Evolutionary conservation across 2,888 invertebrate species (phyloP).

Genomic region (Diabrotica balteata): DNA sequence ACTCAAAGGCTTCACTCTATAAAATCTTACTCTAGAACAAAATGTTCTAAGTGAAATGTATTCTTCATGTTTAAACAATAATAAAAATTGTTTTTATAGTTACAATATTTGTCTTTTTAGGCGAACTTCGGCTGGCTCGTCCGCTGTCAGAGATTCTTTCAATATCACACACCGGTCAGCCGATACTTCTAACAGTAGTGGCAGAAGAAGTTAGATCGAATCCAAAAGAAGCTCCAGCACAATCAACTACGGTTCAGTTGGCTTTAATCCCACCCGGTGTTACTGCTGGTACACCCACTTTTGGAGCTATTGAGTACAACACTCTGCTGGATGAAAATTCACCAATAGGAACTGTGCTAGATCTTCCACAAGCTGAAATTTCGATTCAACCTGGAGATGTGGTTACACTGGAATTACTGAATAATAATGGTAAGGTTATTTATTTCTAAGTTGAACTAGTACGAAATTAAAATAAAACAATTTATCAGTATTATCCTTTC

Average conservation of each 20-base stretch:
- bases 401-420: constrained; percentile 77
- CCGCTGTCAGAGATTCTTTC: constrained; percentile 81
- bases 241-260: constrained; percentile 80
- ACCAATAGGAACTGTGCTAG: constrained; percentile 78
- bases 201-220: constrained; percentile 84
- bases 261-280: constrained; percentile 71
- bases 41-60: too few species aligned
- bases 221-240: constrained; percentile 68
- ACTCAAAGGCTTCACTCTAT: too few species aligned
- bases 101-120: constrained; percentile 46
- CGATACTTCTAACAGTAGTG: constrained; percentile 82
- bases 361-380: constrained; percentile 52
- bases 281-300: constrained; percentile 51
- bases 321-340: constrained; percentile 82
- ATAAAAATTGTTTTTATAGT: too few species aligned
- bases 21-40: too few species aligned
- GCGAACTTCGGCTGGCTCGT: constrained; percentile 73
- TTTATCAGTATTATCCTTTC: too few species aligned
- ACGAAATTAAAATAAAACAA: too few species aligned
- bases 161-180: constrained; percentile 82
- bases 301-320: constrained; percentile 67
- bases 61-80: too few species aligned
- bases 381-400: constrained; percentile 66
- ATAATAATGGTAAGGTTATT: constrained; percentile 71
- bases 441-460: not conserved